Conservation (phyloP, 2,113 vertebrate species). For the Dendrocopos noguchii region DNA sequence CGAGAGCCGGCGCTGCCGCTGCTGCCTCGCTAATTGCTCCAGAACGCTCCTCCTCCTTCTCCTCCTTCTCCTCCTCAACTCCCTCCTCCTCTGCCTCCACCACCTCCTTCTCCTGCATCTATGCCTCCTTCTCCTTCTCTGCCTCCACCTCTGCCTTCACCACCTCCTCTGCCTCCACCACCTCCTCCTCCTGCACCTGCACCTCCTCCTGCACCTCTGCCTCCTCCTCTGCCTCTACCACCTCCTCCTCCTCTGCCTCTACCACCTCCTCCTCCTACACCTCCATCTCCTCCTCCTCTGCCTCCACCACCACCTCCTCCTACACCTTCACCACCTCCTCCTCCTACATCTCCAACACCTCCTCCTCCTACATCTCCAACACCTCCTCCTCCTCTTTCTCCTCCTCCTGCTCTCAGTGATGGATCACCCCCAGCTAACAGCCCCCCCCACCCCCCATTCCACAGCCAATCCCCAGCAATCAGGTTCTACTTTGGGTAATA, state of each 20-base stretch:
- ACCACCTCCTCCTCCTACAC: not conserved
- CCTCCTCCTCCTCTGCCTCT: conserved; percentile 46
- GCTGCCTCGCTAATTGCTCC: conserved; percentile 85
- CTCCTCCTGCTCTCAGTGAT: conserved; percentile 74
- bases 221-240: not conserved
- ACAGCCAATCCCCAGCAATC: conserved; percentile 70
- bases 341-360: not conserved
- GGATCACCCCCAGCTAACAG: conserved; percentile 79
- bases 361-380: conserved; percentile 55
- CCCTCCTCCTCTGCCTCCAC: too few species aligned
- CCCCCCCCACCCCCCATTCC: conserved; percentile 69
- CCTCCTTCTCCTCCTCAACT: conserved; percentile 43
- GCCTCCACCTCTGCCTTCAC: not conserved
- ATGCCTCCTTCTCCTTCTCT: conserved; percentile 16
- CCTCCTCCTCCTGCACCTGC: too few species aligned
- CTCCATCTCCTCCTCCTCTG: not conserved
- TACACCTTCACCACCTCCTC: conserved; percentile 15
- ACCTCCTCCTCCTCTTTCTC: not conserved
- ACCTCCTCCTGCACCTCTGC: too few species aligned
- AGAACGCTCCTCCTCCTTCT: conserved; percentile 49
- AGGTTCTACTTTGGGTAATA: conserved; percentile 74
- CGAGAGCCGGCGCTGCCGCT: conserved; percentile 81
- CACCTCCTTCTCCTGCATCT: conserved; percentile 43
- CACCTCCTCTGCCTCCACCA: conserved; percentile 44
- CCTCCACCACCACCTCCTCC: not conserved